Percentiles rank a stretch among this genome's conserved stretches.
phyloP scores from a whole-genome alignment of 2,888 invertebrate genomes.

The Agonopterix heracliana region DNA sequence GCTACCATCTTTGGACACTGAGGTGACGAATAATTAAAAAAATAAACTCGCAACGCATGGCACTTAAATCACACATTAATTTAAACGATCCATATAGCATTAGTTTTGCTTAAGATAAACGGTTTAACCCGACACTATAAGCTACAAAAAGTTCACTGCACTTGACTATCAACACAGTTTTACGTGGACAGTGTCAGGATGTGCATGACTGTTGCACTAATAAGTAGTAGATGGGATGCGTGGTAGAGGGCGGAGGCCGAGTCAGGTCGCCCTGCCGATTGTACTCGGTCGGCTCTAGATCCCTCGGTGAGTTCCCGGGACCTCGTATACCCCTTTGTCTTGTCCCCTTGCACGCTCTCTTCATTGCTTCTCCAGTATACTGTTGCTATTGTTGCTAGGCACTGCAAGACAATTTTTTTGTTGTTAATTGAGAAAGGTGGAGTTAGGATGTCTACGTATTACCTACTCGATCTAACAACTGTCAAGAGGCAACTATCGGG shows the following conservation, averaged over 20 bases:
- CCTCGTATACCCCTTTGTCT: constrained; percentile 85
- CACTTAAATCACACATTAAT: too few relatives aligned
- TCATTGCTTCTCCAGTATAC: constrained; percentile 93
- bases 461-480: too few relatives aligned
- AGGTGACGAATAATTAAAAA: constrained; percentile 20
- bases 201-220: constrained; percentile 5
- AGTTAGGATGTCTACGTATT: too few relatives aligned
- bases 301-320: constrained; percentile 84
- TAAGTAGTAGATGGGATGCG: constrained; percentile 20
- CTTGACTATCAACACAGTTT: not conserved
- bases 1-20: constrained; percentile 34
- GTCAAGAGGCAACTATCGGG: too few relatives aligned
- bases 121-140: too few relatives aligned
- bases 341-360: constrained; percentile 88
- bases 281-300: constrained; percentile 85
- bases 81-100: too few relatives aligned
- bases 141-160: too few relatives aligned
- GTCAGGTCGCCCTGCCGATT: constrained; percentile 74
- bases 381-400: constrained; percentile 90
- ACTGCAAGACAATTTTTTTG: constrained; percentile 54
- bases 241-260: constrained; percentile 24
- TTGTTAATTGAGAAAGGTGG: too few relatives aligned
- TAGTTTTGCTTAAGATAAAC: too few relatives aligned
- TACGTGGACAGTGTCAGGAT: constrained; percentile 22
- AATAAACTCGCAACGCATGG: too few relatives aligned